These are phyloP conservation scores for Cheirogaleus major DNA, from an alignment of 2,797 vertebrate species.

Conservation along the genomic window DNA sequence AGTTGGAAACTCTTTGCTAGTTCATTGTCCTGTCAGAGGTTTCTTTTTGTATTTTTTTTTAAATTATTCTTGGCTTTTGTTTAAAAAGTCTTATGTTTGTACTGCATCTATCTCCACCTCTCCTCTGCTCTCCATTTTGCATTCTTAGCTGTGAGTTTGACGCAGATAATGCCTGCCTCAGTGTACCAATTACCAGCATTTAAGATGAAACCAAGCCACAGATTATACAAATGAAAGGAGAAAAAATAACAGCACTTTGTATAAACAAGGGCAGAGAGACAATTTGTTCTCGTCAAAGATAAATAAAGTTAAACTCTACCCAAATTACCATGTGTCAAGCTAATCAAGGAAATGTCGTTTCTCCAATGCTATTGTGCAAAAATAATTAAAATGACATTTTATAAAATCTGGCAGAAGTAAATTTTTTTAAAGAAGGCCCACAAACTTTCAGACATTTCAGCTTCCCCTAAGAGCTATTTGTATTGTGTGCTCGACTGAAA, in stretches of 20 bases:
- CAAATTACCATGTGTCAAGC: constrained; percentile 83
- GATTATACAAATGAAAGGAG: constrained; percentile 74
- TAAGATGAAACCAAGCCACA: constrained; percentile 54
- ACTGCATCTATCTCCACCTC: background rate
- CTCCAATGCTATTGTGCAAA: constrained; percentile 80
- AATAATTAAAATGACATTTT: constrained; percentile 83
- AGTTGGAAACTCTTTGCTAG: constrained; percentile 34
- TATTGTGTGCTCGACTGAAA: constrained; percentile 81
- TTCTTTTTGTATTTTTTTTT: background rate
- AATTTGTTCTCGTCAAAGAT: constrained; percentile 80
- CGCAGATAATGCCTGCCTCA: constrained; percentile 48
- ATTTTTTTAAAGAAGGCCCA: constrained; percentile 65
- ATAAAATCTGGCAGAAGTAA: constrained; percentile 75
- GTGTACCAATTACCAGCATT: constrained; percentile 67
- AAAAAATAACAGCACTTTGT: constrained; percentile 70
- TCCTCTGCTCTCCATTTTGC: background rate
- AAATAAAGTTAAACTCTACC: constrained; percentile 79
- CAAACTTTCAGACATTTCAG: constrained; percentile 76
- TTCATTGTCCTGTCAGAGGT: constrained; percentile 43
- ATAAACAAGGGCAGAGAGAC: constrained; percentile 79
- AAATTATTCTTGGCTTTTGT: constrained; percentile 50
- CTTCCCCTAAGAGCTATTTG: constrained; percentile 77
- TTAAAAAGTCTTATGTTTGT: constrained; percentile 24
- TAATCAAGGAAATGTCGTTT: constrained; percentile 80
- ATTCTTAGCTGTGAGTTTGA: constrained; percentile 49